phyloP scores from a whole-genome alignment of 2,888 invertebrate genomes.

The Baronia brevicornis region DNA sequence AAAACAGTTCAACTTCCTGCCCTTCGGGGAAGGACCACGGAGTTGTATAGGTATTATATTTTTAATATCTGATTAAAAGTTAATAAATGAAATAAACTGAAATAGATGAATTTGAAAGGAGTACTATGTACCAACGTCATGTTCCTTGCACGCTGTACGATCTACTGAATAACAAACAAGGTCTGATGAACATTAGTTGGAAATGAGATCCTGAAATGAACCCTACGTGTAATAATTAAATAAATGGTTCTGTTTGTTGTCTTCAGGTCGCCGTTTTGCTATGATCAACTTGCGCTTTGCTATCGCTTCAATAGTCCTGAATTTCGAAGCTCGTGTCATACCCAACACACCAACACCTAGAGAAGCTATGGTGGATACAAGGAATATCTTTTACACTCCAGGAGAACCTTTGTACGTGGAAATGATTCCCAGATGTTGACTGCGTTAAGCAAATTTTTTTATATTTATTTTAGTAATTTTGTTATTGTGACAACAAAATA shows the following conservation, averaged over 20 bases:
- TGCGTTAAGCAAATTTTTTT: too few relatives aligned
- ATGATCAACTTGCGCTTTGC: conserved; percentile 11
- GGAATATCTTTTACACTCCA: conserved; percentile 25
- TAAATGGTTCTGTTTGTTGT: neutral
- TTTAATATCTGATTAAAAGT: too few relatives aligned
- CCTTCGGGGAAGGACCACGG: conserved; percentile 76
- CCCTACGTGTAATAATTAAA: too few relatives aligned
- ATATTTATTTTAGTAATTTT: too few relatives aligned
- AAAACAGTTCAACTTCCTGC: conserved; percentile 46
- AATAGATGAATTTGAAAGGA: too few relatives aligned
- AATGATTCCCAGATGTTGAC: conserved; percentile 19
- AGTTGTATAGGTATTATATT: conserved; percentile 71
- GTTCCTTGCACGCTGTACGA: too few relatives aligned
- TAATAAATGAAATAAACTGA: too few relatives aligned
- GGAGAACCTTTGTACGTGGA: conserved; percentile 21
- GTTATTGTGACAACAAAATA: too few relatives aligned
- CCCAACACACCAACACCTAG: conserved; percentile 19
- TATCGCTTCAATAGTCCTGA: conserved; percentile 21
- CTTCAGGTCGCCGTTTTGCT: conserved; percentile 14
- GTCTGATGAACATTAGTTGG: too few relatives aligned
- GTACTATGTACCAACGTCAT: too few relatives aligned
- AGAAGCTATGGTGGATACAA: conserved; percentile 21
- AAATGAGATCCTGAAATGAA: too few relatives aligned
- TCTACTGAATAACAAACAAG: too few relatives aligned
- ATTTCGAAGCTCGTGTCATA: conserved; percentile 21